A percentile compares a stretch with the other conserved stretches of the same genome.
Conservation (phyloP, 2,797 vertebrate species). For the Enteromius anoplus region DNA sequence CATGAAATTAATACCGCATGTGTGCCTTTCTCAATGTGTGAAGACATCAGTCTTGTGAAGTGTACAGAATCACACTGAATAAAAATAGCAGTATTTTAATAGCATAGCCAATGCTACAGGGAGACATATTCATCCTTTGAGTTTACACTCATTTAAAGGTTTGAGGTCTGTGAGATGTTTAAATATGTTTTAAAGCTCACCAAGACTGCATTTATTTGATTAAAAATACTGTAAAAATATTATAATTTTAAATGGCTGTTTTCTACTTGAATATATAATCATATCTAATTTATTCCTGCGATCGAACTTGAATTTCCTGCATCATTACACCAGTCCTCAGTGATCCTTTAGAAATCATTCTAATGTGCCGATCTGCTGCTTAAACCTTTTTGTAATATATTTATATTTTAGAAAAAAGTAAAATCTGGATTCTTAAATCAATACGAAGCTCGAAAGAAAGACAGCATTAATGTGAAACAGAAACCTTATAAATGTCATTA, state of each 20-base stretch:
- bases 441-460: not conserved
- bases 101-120: not conserved
- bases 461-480: not conserved
- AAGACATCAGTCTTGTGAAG: not conserved
- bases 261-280: not conserved
- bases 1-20: conserved; percentile 44
- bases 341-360: not conserved
- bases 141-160: not conserved
- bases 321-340: not conserved
- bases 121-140: not conserved
- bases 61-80: not conserved
- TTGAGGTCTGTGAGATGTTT: not conserved
- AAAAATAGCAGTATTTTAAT: not conserved
- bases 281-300: not conserved
- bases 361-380: not conserved
- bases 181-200: not conserved
- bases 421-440: not conserved
- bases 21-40: not conserved
- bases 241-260: not conserved
- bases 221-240: not conserved
- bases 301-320: not conserved
- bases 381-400: too few relatives aligned
- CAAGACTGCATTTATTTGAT: not conserved
- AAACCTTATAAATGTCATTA: not conserved
- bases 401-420: too few relatives aligned